These are phyloP conservation scores for Halictus ligatus DNA, from an alignment of 2,888 invertebrate genomes.

Conservation along the genomic window DNA sequence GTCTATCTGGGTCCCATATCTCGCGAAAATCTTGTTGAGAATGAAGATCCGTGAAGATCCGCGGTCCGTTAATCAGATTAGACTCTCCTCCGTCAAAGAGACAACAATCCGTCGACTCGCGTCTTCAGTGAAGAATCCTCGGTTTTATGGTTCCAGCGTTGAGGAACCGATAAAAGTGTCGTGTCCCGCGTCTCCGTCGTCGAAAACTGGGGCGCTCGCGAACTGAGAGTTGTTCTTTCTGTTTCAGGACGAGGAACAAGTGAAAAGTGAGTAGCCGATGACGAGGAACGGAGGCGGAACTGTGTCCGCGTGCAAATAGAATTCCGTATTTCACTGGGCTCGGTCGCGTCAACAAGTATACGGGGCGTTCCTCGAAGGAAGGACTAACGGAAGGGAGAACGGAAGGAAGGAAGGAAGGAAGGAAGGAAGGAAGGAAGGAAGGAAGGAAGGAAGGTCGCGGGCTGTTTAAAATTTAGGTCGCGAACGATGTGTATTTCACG, in stretches of 20 bases:
- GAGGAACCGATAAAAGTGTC: constrained; percentile 6
- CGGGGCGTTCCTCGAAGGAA: background rate
- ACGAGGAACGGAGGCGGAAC: background rate
- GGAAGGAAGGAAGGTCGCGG: constrained; percentile 26
- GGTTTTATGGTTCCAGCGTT: background rate
- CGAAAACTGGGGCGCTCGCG: background rate
- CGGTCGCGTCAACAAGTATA: constrained; percentile 41
- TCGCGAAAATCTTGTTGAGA: background rate
- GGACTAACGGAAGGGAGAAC: background rate
- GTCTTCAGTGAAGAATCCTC: background rate
- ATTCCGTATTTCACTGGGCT: constrained; percentile 14
- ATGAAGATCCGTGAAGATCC: background rate
- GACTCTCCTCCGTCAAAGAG: background rate
- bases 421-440: background rate
- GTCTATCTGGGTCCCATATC: no score
- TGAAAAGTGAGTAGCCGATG: constrained; percentile 76
- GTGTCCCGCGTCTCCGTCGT: background rate
- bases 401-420: background rate
- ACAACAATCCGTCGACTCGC: no score
- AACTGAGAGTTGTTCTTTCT: constrained; percentile 52
- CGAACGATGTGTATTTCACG: constrained; percentile 40
- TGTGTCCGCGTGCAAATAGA: constrained; percentile 40
- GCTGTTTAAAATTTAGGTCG: constrained; percentile 54
- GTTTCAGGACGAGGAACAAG: constrained; percentile 81
- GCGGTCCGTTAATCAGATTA: background rate